phyloP scores from a whole-genome alignment of 2,113 vertebrate genomes.

The Melierax canorus region DNA sequence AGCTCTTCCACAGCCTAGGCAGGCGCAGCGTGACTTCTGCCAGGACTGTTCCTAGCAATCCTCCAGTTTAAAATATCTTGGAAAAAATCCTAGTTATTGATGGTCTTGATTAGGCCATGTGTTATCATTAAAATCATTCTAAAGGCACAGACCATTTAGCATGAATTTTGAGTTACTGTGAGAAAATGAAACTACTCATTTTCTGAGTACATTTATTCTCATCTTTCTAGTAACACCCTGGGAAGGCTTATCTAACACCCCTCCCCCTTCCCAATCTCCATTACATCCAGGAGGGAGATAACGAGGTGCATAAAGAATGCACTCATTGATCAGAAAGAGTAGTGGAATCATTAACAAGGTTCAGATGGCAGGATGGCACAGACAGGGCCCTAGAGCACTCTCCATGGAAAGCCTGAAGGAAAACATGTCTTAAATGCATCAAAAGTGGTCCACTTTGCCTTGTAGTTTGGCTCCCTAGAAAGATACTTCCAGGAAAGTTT shows the following conservation, averaged over 20 bases:
- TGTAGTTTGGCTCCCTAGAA: neutral
- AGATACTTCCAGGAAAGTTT: neutral
- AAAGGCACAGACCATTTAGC: neutral
- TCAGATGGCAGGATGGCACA: neutral
- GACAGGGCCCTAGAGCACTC: neutral
- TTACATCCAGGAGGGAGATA: neutral
- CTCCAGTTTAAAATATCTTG: neutral
- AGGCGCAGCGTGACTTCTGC: rapidly evolving
- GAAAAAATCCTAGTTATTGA: neutral
- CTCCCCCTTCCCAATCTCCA: neutral
- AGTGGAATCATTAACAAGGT: neutral
- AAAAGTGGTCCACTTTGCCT: neutral
- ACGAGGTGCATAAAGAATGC: neutral
- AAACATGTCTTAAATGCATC: neutral
- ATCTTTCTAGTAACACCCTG: neutral
- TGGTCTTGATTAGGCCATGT: neutral
- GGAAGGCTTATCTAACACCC: neutral
- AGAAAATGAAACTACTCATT: neutral
- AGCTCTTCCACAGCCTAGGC: neutral
- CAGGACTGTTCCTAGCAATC: neutral
- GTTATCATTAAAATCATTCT: neutral
- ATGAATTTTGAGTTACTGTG: neutral
- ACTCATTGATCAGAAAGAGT: neutral
- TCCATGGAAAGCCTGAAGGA: neutral
- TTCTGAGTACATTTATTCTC: neutral